These are phyloP conservation scores for Heloderma charlesbogerti DNA, from an alignment of 2,113 vertebrate genomes.

Conservation along the genomic window DNA sequence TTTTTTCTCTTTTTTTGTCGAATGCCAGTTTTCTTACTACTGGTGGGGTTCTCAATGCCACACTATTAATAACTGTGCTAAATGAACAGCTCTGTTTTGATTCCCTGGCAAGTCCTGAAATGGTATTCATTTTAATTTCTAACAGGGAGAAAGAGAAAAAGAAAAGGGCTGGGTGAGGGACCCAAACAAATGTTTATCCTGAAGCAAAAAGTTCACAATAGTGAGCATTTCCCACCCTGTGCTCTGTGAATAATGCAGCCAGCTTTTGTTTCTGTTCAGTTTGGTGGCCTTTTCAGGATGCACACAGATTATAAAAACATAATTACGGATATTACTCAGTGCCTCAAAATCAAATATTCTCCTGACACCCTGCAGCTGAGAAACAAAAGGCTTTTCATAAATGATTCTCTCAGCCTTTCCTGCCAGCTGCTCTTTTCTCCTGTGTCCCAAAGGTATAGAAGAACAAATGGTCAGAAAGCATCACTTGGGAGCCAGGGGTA, in stretches of 20 bases:
- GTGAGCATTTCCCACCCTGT: background rate
- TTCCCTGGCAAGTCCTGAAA: background rate
- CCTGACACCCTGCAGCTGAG: constrained; percentile 16
- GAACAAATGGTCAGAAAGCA: constrained; percentile 5
- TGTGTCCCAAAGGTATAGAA: background rate
- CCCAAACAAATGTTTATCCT: background rate
- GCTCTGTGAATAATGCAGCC: background rate
- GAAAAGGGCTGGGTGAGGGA: background rate
- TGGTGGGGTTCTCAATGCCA: background rate
- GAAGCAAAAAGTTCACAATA: background rate
- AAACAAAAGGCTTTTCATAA: constrained; percentile 26
- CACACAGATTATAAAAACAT: constrained; percentile 8
- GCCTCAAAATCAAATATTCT: constrained; percentile 36
- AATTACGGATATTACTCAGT: constrained; percentile 33
- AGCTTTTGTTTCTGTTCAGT: background rate
- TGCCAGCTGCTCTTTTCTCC: constrained; percentile 18
- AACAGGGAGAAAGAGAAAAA: background rate
- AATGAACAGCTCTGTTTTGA: background rate
- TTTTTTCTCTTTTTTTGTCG: background rate
- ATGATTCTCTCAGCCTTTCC: background rate
- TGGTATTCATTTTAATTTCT: background rate
- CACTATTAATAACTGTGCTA: background rate
- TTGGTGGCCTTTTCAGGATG: constrained; percentile 21
- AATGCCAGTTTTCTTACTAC: background rate
- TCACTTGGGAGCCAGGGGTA: background rate